Evolutionary conservation across 2,888 invertebrate species (phyloP), one percentile per base, ranked within the genome.

Genomic region (Oasisia sp.): DNA sequence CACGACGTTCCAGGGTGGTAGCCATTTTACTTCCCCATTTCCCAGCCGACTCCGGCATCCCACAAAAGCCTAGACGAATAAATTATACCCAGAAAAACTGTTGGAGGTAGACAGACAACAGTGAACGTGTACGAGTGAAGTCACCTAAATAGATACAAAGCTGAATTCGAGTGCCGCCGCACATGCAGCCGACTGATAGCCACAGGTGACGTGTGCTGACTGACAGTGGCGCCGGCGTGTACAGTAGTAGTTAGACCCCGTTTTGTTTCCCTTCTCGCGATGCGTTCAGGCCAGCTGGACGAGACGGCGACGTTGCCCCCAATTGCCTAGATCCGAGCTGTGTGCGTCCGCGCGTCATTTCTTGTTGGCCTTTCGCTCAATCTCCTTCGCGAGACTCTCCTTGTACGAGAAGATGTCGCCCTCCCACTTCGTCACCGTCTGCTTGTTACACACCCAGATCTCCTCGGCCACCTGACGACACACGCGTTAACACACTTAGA

Each of bases 371-470:
- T 74, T 74, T 14, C 74, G 74, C 45, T 94, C 93, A 89, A 94
- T 91, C 56, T 92, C 91, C 45, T 97, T 97, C 96, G 98, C 98
- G 94, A 99, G 97, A 96, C 98, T 98, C 95, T 99, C 98, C 97
- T 99, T 99, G 97, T 99, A 99, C 93, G 98, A 97, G 95, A 98
- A 97, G 97, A 99, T 99, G 95, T 98, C 98, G 32, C 99, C 99
- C 94, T 98, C 97, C 99, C 99, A 99, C 97, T 99, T 99, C 45
- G 99, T 99, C 92, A 99, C 98, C 7, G 98, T 98, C 95, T 98
- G 98, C 94, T 99, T 98, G 96, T 99, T 99, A 96, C 99, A 99
- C 91, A 99, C 98, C 99, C 99, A 99, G 96, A 99, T 99, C 97
- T 99, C 99, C 96, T 99, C 98, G 14, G 99, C 99, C 58, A 99